phyloP scores from a whole-genome alignment of 1,140 invertebrate genomes.

The Trichonephila inaurata region DNA sequence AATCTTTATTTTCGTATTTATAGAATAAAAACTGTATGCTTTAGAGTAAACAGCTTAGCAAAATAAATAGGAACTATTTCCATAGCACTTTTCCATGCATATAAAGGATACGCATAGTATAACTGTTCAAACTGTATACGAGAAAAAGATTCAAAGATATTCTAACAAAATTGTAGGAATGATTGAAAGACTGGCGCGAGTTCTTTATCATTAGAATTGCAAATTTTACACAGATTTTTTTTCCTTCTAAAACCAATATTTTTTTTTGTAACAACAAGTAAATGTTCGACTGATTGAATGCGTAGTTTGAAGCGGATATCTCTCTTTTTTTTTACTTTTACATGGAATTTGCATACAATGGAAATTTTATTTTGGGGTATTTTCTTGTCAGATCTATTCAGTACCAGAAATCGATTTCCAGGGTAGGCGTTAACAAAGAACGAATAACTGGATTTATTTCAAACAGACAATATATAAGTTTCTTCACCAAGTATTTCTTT shows the following conservation, averaged over 20 bases:
- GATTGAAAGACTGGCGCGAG: neutral
- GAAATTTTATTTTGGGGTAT: neutral
- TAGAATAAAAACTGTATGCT: no score
- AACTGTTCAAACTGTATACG: neutral
- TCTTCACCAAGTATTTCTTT: neutral
- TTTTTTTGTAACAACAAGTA: slow-evolving; percentile 25
- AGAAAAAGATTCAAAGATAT: slow-evolving; percentile 7
- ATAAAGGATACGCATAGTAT: neutral
- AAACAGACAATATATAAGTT: neutral
- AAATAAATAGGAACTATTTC: neutral
- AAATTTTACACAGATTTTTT: slow-evolving; percentile 9
- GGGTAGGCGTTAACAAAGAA: slow-evolving; percentile 22
- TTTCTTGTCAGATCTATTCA: slow-evolving; percentile 16
- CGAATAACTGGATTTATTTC: neutral
- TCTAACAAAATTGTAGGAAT: slow-evolving; percentile 7
- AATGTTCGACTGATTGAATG: slow-evolving; percentile 31
- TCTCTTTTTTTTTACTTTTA: neutral
- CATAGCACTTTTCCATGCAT: neutral
- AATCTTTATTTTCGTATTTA: no score
- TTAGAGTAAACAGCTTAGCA: no score
- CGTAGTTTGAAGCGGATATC: neutral
- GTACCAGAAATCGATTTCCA: neutral
- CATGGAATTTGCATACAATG: slow-evolving; percentile 14
- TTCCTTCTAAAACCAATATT: neutral
- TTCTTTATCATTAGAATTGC: slow-evolving; percentile 35